Evolutionary conservation across 1,140 invertebrate genomes (phyloP), one percentile per base, ranked within the genome.

Genomic region (Drosophila pachea): DNA sequence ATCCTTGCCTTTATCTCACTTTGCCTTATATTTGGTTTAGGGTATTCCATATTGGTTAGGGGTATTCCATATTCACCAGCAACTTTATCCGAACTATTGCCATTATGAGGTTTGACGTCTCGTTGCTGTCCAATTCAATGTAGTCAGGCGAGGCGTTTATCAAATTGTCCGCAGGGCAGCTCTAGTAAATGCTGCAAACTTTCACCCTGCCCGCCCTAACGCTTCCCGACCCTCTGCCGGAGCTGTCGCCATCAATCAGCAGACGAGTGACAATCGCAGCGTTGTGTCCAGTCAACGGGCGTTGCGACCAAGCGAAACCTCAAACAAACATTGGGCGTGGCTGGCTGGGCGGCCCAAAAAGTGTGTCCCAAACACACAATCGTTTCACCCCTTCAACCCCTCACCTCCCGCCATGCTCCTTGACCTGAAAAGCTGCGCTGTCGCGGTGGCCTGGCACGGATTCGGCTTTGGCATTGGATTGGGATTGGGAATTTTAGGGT

Each of bases 231-330:
- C 32, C 14, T 31, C 8, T 45, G 31, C 7, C 16, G 55, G 53
- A 65, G 12, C 43, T 61, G 43, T 52, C 58, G 53, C 7, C 76
- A 84, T 70, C 62, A 70, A 84, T 84, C 78, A 73, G 68, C 35
- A 32, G 29, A 36, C 4, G 53, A 36, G 42, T 58, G 36, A 5
- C 33, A 33, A 54, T 45, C n/a, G 45, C 22, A 8, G 29, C 36
- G 31, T 22, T 22, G 49, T 31, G 47, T 40, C 7, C 38, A 52
- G 49, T 52, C 43, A 45, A 43, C 56, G 16, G 31, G 31, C n/a
- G 12, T 22, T 45, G 11, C 7, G 55, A 16, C 47, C 43, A 60
- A 38, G 55, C 43, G 40, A 63, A 69, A 69, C 68, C 76, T 76
- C 60, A 79, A 76, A 64, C 67, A 74, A 74, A 76, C 68, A 68